Percentiles rank a stretch among this genome's conserved stretches.
Conservation (phyloP, 2,113 vertebrate genomes). For the Psettodes erumei region DNA sequence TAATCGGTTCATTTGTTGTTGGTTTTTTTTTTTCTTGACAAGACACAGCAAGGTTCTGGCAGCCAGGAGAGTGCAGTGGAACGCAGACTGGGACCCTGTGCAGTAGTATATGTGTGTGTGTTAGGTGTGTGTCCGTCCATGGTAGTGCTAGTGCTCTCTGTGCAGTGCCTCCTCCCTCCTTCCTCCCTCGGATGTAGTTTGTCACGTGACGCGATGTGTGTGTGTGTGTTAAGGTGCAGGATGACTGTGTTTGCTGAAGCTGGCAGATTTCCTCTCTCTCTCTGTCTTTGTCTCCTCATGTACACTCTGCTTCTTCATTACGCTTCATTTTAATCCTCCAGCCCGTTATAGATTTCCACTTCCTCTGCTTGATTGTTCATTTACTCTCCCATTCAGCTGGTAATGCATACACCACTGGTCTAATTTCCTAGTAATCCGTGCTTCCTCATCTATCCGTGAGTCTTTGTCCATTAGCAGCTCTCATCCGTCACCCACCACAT, state of each 20-base stretch:
- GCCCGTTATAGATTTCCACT: conserved; percentile 75
- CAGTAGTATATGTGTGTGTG: conserved; percentile 59
- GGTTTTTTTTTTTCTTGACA: conserved; percentile 58
- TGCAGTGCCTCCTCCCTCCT: conserved; percentile 69
- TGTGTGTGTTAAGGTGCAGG: conserved; percentile 69
- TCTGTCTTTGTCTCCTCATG: conserved; percentile 8
- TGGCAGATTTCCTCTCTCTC: conserved; percentile 65
- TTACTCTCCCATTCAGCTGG: conserved; percentile 67
- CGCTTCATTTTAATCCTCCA: conserved; percentile 64
- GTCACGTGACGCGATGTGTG: conserved; percentile 71
- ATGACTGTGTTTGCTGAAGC: conserved; percentile 68
- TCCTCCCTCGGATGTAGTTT: conserved; percentile 67
- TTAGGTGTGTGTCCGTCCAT: conserved; percentile 71
- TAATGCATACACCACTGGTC: conserved; percentile 59
- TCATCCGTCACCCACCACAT: conserved; percentile 45
- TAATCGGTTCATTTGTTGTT: conserved; percentile 65
- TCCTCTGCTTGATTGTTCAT: conserved; percentile 69
- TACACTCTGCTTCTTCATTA: conserved; percentile 58
- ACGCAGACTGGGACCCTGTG: conserved; percentile 80
- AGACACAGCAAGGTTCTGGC: conserved; percentile 86
- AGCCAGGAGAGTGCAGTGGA: conserved; percentile 85
- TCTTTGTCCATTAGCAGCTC: conserved; percentile 65
- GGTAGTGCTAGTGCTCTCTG: conserved; percentile 78
- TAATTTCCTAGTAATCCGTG: conserved; percentile 71
- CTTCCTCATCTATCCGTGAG: conserved; percentile 61